A percentile compares a stretch with the other conserved stretches of the same genome.
These are phyloP conservation scores for Sebastes itinus DNA, from an alignment of 2,797 vertebrate species.

Conservation along the genomic window DNA sequence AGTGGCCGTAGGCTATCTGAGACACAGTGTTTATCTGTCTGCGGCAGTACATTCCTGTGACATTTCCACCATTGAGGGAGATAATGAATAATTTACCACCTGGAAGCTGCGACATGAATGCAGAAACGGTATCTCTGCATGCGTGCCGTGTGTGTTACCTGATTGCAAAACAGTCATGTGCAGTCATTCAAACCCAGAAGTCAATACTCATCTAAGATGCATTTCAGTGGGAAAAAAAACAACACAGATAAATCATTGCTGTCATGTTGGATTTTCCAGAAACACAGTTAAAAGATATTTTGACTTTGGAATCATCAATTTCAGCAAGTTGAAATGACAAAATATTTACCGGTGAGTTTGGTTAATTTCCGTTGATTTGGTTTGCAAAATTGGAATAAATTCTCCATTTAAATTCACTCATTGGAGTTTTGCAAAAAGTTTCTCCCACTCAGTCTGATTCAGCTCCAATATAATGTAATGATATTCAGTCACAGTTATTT, in stretches of 20 bases:
- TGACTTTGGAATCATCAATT: not conserved
- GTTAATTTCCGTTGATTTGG: not conserved
- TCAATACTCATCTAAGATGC: not conserved
- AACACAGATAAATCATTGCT: not conserved
- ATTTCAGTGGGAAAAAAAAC: not conserved
- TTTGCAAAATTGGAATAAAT: slow-evolving; percentile 24
- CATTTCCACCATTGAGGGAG: slow-evolving; percentile 72
- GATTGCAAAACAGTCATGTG: slow-evolving; percentile 34
- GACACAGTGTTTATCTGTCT: slow-evolving; percentile 52
- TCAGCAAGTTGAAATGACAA: not conserved
- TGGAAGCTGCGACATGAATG: slow-evolving; percentile 59
- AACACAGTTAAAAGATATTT: not conserved
- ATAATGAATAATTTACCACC: slow-evolving; percentile 74
- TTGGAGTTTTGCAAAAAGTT: slow-evolving; percentile 3
- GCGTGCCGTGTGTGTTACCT: slow-evolving; percentile 37
- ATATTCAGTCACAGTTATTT: slow-evolving; percentile 14
- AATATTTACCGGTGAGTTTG: not conserved
- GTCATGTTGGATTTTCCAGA: not conserved
- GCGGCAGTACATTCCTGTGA: slow-evolving; percentile 56
- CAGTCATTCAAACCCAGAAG: slow-evolving; percentile 9
- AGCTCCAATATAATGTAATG: slow-evolving; percentile 6
- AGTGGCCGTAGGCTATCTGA: slow-evolving; percentile 29
- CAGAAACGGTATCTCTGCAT: slow-evolving; percentile 49
- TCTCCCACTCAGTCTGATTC: slow-evolving; percentile 1
- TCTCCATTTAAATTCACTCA: not conserved